Conservation (phyloP, 2,888 invertebrate species). For the Drosophila subquinaria region DNA sequence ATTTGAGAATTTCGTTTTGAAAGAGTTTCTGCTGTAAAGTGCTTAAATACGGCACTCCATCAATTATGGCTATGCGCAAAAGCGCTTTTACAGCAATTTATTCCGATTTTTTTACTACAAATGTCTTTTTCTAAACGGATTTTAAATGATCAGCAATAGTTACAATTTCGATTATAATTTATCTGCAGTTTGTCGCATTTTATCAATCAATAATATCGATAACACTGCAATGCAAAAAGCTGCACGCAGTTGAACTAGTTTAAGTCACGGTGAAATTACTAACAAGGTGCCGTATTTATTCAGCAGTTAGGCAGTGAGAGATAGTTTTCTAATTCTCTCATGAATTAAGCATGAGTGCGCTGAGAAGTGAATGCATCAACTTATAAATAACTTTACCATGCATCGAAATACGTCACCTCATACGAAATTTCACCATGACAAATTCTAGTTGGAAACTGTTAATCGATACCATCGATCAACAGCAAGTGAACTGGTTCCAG, state of each 20-base stretch:
- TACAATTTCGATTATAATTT: neutral
- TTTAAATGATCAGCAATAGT: neutral
- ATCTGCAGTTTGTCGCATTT: neutral
- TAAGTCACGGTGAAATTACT: neutral
- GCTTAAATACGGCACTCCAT: conserved; percentile 23
- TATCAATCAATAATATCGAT: neutral
- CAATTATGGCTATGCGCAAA: conserved; percentile 9
- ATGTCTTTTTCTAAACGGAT: neutral
- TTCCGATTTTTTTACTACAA: neutral
- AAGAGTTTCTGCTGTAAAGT: conserved; percentile 25
- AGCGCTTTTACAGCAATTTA: neutral
- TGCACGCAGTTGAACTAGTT: neutral
- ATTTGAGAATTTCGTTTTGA: conserved; percentile 44
- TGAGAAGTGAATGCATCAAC: no score
- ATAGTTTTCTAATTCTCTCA: no score
- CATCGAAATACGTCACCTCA: neutral
- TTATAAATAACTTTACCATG: no score
- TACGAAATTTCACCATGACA: neutral
- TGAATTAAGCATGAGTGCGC: no score
- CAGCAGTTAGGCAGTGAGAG: no score
- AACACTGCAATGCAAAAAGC: neutral
- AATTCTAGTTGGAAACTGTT: neutral
- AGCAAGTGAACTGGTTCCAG: neutral
- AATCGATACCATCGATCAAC: conserved; percentile 1
- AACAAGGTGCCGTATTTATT: neutral